These are phyloP conservation scores for Sylvia atricapilla DNA, from an alignment of 2,113 vertebrate species.

Conservation along the genomic window DNA sequence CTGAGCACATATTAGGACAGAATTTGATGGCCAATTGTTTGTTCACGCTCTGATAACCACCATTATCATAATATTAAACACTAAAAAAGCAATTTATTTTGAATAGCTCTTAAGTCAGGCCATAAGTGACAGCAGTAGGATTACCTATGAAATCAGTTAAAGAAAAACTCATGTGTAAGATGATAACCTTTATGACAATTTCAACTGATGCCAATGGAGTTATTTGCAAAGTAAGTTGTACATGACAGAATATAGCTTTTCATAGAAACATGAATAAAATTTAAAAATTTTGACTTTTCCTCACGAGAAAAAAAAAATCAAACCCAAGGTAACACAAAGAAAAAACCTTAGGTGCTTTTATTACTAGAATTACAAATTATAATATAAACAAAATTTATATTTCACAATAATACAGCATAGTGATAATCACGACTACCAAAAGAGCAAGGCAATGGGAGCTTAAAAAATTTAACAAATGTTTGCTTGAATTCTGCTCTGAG, in stretches of 20 bases:
- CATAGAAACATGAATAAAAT: background rate
- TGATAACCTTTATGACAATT: background rate
- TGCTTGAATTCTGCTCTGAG: background rate
- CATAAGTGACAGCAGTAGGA: background rate
- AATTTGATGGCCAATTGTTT: background rate
- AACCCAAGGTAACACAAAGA: background rate
- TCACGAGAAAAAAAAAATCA: background rate
- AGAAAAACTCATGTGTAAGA: background rate
- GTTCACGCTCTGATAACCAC: background rate
- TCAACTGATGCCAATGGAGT: background rate
- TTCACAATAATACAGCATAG: background rate
- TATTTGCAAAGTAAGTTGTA: background rate
- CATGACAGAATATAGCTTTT: background rate
- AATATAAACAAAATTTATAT: background rate
- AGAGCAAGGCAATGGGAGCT: background rate
- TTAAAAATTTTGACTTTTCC: fast-evolving
- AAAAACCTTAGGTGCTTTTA: fast-evolving
- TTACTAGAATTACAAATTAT: background rate
- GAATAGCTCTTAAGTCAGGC: background rate
- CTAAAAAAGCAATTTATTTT: background rate
- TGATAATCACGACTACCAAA: background rate
- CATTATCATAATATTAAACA: background rate
- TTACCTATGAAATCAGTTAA: background rate
- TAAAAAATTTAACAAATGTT: background rate
- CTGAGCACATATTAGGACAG: background rate